These are phyloP conservation scores for Polydrusus tereticollis DNA, from an alignment of 2,888 invertebrate species.

Conservation along the genomic window DNA sequence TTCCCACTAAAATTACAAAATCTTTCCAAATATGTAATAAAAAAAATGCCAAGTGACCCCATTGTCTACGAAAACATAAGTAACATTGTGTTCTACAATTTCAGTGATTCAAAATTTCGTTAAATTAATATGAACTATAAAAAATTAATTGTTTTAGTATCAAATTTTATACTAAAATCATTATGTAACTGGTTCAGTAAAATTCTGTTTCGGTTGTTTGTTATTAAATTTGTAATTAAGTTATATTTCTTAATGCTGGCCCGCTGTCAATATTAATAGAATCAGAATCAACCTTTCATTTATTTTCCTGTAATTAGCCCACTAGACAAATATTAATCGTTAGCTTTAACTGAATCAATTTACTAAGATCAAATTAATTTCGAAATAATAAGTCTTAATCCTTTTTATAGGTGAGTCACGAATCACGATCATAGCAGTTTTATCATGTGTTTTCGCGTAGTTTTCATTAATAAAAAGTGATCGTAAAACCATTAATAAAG, in stretches of 20 bases:
- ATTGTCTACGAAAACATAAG: too few relatives aligned
- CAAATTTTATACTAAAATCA: too few relatives aligned
- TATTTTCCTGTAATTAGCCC: slow-evolving; percentile 8
- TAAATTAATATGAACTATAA: too few relatives aligned
- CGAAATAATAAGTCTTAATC: background rate
- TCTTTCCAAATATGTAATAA: too few relatives aligned
- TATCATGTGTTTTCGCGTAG: background rate
- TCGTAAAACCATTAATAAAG: slow-evolving; percentile 29
- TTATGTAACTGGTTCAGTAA: too few relatives aligned
- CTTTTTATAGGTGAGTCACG: slow-evolving; percentile 31
- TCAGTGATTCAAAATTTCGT: too few relatives aligned
- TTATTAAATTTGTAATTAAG: too few relatives aligned
- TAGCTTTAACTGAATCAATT: slow-evolving; percentile 13
- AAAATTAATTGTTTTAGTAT: too few relatives aligned
- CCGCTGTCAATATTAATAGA: background rate
- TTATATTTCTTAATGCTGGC: background rate
- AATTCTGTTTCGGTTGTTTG: too few relatives aligned
- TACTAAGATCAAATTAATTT: slow-evolving; percentile 31
- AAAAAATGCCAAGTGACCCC: too few relatives aligned
- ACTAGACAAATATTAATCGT: slow-evolving; percentile 22
- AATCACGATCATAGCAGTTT: slow-evolving; percentile 11
- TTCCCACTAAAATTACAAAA: too few relatives aligned
- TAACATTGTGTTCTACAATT: too few relatives aligned
- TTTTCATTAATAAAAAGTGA: slow-evolving; percentile 34
- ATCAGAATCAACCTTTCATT: background rate